These are phyloP conservation scores for Odontesthes bonariensis DNA, from an alignment of 2,113 vertebrate genomes.

Conservation along the genomic window DNA sequence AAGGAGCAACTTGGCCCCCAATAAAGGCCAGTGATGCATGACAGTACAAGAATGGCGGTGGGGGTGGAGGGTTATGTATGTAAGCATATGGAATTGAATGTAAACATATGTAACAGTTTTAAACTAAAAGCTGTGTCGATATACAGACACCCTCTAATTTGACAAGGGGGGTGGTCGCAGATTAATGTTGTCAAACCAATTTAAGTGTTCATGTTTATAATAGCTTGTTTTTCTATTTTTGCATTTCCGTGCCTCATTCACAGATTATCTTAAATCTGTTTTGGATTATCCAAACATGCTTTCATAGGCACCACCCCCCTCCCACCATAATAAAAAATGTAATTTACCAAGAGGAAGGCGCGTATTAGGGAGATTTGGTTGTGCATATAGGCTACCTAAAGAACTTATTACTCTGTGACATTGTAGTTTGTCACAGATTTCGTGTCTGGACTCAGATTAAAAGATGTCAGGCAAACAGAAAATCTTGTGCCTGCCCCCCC, in stretches of 20 bases:
- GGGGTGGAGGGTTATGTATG: neutral
- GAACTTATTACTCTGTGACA: conserved; percentile 63
- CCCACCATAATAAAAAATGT: conserved; percentile 68
- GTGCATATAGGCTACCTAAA: conserved; percentile 66
- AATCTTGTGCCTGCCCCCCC: conserved; percentile 12
- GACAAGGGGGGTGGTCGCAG: conserved; percentile 33
- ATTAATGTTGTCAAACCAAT: conserved; percentile 64
- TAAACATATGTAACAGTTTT: conserved; percentile 35
- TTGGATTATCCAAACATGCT: conserved; percentile 77
- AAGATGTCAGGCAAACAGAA: conserved; percentile 68
- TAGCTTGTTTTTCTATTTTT: conserved; percentile 62
- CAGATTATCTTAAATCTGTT: conserved; percentile 82
- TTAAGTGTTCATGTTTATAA: conserved; percentile 60
- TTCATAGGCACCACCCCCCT: conserved; percentile 19
- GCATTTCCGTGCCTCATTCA: conserved; percentile 65
- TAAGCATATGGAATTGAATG: neutral
- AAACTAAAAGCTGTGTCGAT: conserved; percentile 25
- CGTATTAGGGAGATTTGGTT: conserved; percentile 73
- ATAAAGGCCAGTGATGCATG: conserved; percentile 50
- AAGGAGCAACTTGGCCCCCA: conserved; percentile 38
- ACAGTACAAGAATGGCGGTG: neutral
- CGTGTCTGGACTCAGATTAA: conserved; percentile 77
- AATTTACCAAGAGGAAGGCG: conserved; percentile 63
- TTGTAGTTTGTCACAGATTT: conserved; percentile 71
- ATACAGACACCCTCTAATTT: conserved; percentile 19